A percentile compares a stretch with the other conserved stretches of the same genome.
These are phyloP conservation scores for Tonatia bakeri DNA, from an alignment of 2,113 vertebrate genomes.

Conservation along the genomic window DNA sequence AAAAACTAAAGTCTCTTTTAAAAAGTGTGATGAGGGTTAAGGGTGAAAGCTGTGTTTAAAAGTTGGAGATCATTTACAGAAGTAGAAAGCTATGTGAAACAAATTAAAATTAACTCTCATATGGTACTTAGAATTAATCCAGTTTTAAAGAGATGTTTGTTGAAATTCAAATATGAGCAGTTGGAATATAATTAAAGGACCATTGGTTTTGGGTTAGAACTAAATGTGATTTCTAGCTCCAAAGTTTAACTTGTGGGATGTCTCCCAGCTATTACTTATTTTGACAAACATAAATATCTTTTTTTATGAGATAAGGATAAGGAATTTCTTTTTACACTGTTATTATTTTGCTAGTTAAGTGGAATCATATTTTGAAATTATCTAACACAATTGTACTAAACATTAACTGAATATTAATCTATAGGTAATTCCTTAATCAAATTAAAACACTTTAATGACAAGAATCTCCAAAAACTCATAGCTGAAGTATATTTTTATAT, in stretches of 20 bases:
- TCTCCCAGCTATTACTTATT: not conserved
- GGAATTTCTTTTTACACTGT: not conserved
- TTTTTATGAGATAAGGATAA: not conserved
- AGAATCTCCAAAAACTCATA: not conserved
- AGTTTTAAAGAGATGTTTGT: not conserved
- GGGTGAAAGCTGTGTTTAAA: not conserved
- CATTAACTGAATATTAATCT: not conserved
- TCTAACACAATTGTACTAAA: not conserved
- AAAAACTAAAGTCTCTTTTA: not conserved
- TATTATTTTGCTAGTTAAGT: not conserved
- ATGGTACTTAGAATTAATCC: not conserved
- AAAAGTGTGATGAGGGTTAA: not conserved
- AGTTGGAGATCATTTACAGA: not conserved
- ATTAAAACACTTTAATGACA: not conserved
- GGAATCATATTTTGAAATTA: not conserved
- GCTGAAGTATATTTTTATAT: not conserved
- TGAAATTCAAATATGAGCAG: not conserved
- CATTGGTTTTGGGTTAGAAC: not conserved
- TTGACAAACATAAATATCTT: not conserved
- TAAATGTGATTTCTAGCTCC: not conserved
- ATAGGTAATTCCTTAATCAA: not conserved
- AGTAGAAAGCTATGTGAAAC: not conserved
- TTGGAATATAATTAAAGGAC: not conserved
- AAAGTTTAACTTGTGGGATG: not conserved
- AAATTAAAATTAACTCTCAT: not conserved